These are phyloP conservation scores for Pyrrhia umbra DNA, from an alignment of 2,888 invertebrate genomes.

Conservation along the genomic window DNA sequence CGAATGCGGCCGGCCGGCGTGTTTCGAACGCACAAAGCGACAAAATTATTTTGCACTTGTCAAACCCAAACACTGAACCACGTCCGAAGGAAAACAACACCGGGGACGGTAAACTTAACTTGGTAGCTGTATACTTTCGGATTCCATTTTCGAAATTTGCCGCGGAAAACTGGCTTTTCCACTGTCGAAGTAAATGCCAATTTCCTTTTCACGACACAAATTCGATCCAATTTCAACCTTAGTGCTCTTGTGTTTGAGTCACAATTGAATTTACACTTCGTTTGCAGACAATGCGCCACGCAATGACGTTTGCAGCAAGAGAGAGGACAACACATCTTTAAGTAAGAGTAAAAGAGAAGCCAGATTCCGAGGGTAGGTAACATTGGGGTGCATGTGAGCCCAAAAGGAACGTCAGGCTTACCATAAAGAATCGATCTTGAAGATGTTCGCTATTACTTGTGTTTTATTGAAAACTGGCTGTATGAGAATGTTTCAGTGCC, in stretches of 20 bases:
- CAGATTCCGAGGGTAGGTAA: slow-evolving; percentile 75
- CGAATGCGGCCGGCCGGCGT: slow-evolving; percentile 84
- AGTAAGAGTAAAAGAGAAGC: slow-evolving; percentile 72
- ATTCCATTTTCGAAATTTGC: slow-evolving; percentile 86
- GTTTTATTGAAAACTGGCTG: slow-evolving; percentile 48
- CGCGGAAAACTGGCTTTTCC: slow-evolving; percentile 89
- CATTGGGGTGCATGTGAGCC: slow-evolving; percentile 84
- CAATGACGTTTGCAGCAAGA: slow-evolving; percentile 87
- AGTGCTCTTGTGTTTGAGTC: slow-evolving; percentile 59
- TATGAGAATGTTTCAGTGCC: slow-evolving; percentile 32
- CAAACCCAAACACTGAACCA: slow-evolving; percentile 55
- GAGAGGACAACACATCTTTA: slow-evolving; percentile 68
- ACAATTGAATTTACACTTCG: slow-evolving; percentile 63
- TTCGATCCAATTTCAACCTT: slow-evolving; percentile 68
- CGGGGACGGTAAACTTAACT: slow-evolving; percentile 66
- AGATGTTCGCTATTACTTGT: slow-evolving; percentile 70
- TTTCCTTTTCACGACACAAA: slow-evolving; percentile 79
- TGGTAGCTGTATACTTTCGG: slow-evolving; percentile 75
- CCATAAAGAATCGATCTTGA: slow-evolving; percentile 87
- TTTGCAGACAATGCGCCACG: slow-evolving; percentile 87
- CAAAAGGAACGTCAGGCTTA: slow-evolving; percentile 75
- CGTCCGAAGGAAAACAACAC: slow-evolving; percentile 65
- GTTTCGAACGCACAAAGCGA: slow-evolving; percentile 76
- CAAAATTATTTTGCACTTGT: slow-evolving; percentile 68
- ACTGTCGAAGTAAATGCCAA: slow-evolving; percentile 88